Percentiles rank a stretch among this genome's conserved stretches.
phyloP scores from a whole-genome alignment of 2,888 invertebrate species.

The Synanthedon myopaeformis region DNA sequence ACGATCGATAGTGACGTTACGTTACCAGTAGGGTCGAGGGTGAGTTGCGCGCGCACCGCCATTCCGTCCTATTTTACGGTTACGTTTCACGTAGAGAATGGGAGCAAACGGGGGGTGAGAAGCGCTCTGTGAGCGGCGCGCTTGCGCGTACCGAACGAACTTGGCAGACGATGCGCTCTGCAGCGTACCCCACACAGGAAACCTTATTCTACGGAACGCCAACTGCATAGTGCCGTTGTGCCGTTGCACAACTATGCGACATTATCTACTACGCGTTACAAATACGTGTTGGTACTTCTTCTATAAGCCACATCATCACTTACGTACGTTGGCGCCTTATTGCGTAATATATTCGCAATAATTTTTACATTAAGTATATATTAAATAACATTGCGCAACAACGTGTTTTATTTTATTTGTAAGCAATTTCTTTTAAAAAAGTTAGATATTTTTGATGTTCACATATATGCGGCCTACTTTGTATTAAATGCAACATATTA shows the following conservation, averaged over 20 bases:
- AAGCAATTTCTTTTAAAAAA: too few relatives aligned
- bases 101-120: conserved; percentile 15
- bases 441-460: too few relatives aligned
- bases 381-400: too few relatives aligned
- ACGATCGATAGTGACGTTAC: conserved; percentile 66
- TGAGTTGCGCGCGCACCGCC: conserved; percentile 49
- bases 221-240: conserved; percentile 19
- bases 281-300: too few relatives aligned
- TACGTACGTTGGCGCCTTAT: too few relatives aligned
- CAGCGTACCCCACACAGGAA: conserved; percentile 28
- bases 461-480: too few relatives aligned
- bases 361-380: too few relatives aligned
- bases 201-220: conserved; percentile 9
- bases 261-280: not conserved
- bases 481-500: too few relatives aligned
- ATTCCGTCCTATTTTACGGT: conserved; percentile 57
- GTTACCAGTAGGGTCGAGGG: conserved; percentile 21
- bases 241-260: conserved; percentile 13
- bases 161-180: conserved; percentile 26
- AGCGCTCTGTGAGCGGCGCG: conserved; percentile 20
- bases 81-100: conserved; percentile 57
- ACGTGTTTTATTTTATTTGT: too few relatives aligned
- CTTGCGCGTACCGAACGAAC: conserved; percentile 22
- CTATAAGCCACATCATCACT: too few relatives aligned
- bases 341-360: too few relatives aligned